These are phyloP conservation scores for Pomatostomus ruficeps DNA, from an alignment of 2,113 vertebrate species.

Conservation along the genomic window DNA sequence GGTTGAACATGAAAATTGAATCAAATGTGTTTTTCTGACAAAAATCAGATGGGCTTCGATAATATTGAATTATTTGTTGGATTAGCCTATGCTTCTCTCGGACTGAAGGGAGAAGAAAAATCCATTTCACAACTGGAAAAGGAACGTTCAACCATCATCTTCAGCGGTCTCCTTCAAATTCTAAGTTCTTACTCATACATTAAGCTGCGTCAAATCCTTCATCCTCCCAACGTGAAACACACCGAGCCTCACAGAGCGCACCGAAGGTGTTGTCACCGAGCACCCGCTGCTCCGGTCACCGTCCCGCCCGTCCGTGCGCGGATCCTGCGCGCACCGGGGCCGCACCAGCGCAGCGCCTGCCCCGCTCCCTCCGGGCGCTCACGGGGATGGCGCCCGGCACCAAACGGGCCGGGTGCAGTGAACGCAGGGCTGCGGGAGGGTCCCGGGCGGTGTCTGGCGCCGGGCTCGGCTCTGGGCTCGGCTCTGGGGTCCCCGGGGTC, in stretches of 20 bases:
- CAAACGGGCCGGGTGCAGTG: accelerated
- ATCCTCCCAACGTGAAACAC: too few species aligned
- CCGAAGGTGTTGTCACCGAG: accelerated
- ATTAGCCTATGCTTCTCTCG: not conserved
- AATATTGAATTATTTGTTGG: not conserved
- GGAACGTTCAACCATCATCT: not conserved
- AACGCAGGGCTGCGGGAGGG: not conserved
- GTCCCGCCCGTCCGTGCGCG: accelerated
- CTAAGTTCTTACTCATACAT: not conserved
- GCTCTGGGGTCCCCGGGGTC: not conserved
- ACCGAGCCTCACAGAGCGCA: accelerated
- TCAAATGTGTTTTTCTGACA: not conserved
- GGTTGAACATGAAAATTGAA: not conserved
- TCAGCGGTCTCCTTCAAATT: not conserved
- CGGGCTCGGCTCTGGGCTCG: not conserved
- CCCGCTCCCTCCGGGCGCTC: accelerated
- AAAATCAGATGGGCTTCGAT: not conserved
- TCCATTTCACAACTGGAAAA: not conserved
- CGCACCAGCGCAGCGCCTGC: accelerated
- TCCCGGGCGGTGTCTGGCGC: too few species aligned
- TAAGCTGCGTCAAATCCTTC: not conserved
- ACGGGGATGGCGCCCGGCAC: accelerated
- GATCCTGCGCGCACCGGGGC: accelerated
- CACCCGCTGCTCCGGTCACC: accelerated
- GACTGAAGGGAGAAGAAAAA: not conserved